Percentiles rank a stretch among this genome's conserved stretches.
Conservation (phyloP, 2,797 vertebrate species). For the Cuniculus paca region DNA sequence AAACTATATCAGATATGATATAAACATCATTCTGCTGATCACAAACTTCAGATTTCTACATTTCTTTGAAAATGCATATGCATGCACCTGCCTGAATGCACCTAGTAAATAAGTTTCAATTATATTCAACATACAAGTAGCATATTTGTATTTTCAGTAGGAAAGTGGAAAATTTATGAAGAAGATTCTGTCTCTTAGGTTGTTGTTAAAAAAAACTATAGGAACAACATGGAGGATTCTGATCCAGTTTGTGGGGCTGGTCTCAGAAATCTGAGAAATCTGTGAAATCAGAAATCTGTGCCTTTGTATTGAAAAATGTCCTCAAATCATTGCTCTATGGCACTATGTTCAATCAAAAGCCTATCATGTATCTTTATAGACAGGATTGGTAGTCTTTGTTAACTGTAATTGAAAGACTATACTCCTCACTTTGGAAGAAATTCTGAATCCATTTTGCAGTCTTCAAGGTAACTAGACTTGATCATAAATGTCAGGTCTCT, state of each 20-base stretch:
- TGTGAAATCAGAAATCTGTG: background rate
- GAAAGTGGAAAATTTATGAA: background rate
- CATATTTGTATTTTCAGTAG: background rate
- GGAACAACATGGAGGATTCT: background rate
- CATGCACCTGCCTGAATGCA: rapidly evolving
- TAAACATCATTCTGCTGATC: background rate
- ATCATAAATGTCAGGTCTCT: background rate
- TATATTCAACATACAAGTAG: background rate
- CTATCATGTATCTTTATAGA: background rate
- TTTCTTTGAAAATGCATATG: background rate
- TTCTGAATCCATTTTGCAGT: background rate
- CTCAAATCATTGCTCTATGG: background rate
- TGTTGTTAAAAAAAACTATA: background rate
- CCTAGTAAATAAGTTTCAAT: background rate
- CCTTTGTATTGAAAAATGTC: background rate
- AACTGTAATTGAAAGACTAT: background rate
- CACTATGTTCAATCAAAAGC: background rate
- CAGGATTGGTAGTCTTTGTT: background rate
- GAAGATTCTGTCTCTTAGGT: background rate
- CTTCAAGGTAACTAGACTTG: conserved; percentile 12
- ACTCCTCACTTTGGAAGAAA: background rate
- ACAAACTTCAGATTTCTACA: background rate
- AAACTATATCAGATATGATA: background rate
- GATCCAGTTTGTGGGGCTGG: background rate
- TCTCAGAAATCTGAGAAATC: background rate